Base-by-base conservation (phyloP, 2,113 vertebrate species). In the Axis porcinus region DNA sequence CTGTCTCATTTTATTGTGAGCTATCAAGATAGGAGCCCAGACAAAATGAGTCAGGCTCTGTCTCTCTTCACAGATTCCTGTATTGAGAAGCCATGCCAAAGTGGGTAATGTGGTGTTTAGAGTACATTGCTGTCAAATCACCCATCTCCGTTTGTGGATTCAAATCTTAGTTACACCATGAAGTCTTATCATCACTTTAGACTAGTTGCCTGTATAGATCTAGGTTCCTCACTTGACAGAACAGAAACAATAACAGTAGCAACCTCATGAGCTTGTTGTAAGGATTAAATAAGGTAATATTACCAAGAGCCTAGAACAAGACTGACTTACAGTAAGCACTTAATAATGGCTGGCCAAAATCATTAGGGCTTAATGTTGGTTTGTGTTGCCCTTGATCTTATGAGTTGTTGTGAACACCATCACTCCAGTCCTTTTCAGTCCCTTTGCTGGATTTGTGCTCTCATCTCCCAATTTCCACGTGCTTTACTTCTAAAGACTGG, bases 1-100 rank as follows among this genome's bases (percentile, higher is more conserved):
- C 40, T 79, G 16, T 83, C 33, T 96, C 16, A 6, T 47, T 92
- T 96, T 95, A 25, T 94, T 89, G 47, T 92, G 60, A 94, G 88
- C 43, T 94, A 16, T 12, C 67, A 57, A 58, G 55, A 16, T 45
- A 91, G 40, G 57, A 89, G 30, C 16, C 60, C 30, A 62, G 74
- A n/a, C n/a, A 47, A 58, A n/a, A 74, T 91, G 86, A 92, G 55
- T 91, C 40, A 82, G 87, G 58, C 62, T 82, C 28, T 70, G 40
- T n/a, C 21, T 33, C 13, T 67, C 30, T 93, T 91, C 64, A 83
- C 43, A 83, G 40, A 50, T 62, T 85, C 27, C 6, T 81, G 8
- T 45, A 43, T 27, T 93, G 30, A 95, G 50, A 89, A 93, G 23
- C 33, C 78, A 92, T 25, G 12, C 40, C 15, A 21, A 62, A 50